phyloP scores from a whole-genome alignment of 1,140 invertebrate genomes.

The Zaprionus nigranus region DNA sequence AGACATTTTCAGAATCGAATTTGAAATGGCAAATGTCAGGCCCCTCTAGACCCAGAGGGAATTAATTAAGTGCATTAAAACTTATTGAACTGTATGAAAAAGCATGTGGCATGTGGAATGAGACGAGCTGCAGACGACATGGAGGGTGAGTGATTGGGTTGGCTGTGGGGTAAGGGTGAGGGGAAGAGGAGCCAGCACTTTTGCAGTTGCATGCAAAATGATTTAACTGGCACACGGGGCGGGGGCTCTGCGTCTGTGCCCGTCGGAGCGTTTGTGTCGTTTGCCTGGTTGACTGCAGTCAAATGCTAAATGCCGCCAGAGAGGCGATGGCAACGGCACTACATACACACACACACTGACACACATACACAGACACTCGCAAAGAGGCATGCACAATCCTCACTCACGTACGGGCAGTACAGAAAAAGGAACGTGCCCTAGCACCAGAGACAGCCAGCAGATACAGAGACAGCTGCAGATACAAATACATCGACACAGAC shows the following conservation, averaged over 20 bases:
- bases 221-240: slow-evolving; percentile 72
- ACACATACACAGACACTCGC: neutral
- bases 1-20: slow-evolving; percentile 72
- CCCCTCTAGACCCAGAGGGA: slow-evolving; percentile 51
- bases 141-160: neutral
- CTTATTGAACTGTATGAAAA: slow-evolving; percentile 77
- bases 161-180: neutral
- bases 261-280: slow-evolving; percentile 45
- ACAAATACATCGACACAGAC: slow-evolving; percentile 30
- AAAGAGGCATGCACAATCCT: slow-evolving; percentile 14
- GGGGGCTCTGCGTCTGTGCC: slow-evolving; percentile 44
- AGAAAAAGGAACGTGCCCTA: slow-evolving; percentile 66
- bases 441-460: slow-evolving; percentile 55
- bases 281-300: slow-evolving; percentile 67
- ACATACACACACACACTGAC: slow-evolving; percentile 7
- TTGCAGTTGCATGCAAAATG: slow-evolving; percentile 64
- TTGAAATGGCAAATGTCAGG: slow-evolving; percentile 62
- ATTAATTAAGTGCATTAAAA: slow-evolving; percentile 83
- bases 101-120: neutral
- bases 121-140: slow-evolving; percentile 9
- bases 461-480: slow-evolving; percentile 43
- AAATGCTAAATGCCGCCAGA: slow-evolving; percentile 78
- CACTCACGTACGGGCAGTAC: slow-evolving; percentile 68
- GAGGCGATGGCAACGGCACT: slow-evolving; percentile 36
- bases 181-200: slow-evolving; percentile 21